phyloP scores from a whole-genome alignment of 2,888 invertebrate species.

The Stenolophus ochropezus region DNA sequence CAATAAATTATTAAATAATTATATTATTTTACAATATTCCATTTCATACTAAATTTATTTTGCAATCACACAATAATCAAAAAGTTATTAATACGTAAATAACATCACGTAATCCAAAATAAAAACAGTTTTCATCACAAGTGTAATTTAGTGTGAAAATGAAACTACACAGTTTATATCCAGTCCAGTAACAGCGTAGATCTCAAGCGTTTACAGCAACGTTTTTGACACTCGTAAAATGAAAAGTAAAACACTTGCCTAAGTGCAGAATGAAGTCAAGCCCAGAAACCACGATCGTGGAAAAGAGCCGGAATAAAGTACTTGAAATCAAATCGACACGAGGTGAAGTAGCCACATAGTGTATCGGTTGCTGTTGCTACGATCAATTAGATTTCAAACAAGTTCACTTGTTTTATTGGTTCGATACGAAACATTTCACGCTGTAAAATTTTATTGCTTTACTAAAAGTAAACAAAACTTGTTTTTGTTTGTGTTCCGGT shows the following conservation, averaged over 20 bases:
- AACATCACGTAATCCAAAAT: background rate
- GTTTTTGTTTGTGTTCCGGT: background rate
- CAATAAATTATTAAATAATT: too few species aligned
- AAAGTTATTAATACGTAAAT: background rate
- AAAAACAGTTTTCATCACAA: background rate
- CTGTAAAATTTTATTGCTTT: background rate
- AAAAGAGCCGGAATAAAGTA: background rate
- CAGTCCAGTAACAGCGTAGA: background rate
- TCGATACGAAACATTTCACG: background rate
- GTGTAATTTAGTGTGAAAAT: background rate
- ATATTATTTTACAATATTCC: too few species aligned
- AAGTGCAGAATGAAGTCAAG: conserved; percentile 6
- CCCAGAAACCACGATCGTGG: background rate
- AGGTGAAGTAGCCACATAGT: background rate
- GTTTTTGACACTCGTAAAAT: conserved; percentile 17
- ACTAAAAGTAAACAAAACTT: background rate
- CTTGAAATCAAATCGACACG: conserved; percentile 1
- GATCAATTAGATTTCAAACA: conserved; percentile 17
- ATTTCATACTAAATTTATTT: too few species aligned
- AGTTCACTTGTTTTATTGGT: background rate
- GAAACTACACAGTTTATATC: background rate
- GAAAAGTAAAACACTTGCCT: background rate
- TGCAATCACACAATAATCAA: background rate
- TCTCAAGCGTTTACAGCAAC: background rate
- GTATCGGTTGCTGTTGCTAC: background rate